Percentiles rank a stretch among this genome's conserved stretches.
Conservation (phyloP, 1,140 invertebrate genomes). For the Dendroctonus valens region DNA sequence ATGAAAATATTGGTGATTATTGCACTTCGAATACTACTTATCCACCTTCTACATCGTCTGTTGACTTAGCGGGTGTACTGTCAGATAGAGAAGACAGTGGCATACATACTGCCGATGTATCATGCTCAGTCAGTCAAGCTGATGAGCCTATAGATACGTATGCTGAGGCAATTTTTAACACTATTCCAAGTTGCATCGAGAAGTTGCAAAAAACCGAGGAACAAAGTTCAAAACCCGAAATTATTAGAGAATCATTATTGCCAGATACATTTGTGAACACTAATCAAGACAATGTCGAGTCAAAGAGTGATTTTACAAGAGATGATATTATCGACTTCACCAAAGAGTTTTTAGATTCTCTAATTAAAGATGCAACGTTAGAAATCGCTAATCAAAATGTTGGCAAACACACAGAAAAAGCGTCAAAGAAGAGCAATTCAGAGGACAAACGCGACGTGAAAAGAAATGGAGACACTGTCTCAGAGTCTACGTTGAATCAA, state of each 20-base stretch:
- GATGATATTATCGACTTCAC: slow-evolving; percentile 31
- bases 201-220: slow-evolving; percentile 39
- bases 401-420: slow-evolving; percentile 1
- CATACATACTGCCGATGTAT: slow-evolving; percentile 76
- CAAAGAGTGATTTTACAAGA: neutral
- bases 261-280: no score
- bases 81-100: slow-evolving; percentile 78
- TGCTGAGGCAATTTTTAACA: slow-evolving; percentile 30
- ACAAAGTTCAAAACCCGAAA: slow-evolving; percentile 25
- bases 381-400: slow-evolving; percentile 18
- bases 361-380: slow-evolving; percentile 31
- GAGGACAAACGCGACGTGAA: no score
- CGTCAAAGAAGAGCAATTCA: no score
- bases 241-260: neutral
- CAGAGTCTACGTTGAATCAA: no score
- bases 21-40: slow-evolving; percentile 48
- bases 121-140: slow-evolving; percentile 70
- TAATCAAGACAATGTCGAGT: no score
- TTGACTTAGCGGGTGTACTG: slow-evolving; percentile 56
- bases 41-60: slow-evolving; percentile 55
- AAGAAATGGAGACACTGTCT: no score
- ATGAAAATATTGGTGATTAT: slow-evolving; percentile 50
- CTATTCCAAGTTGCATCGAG: slow-evolving; percentile 41
- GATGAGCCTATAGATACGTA: slow-evolving; percentile 60
- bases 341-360: slow-evolving; percentile 28